These are phyloP conservation scores for Artemia sinica DNA, from an alignment of 2,888 invertebrate species.

Conservation along the genomic window DNA sequence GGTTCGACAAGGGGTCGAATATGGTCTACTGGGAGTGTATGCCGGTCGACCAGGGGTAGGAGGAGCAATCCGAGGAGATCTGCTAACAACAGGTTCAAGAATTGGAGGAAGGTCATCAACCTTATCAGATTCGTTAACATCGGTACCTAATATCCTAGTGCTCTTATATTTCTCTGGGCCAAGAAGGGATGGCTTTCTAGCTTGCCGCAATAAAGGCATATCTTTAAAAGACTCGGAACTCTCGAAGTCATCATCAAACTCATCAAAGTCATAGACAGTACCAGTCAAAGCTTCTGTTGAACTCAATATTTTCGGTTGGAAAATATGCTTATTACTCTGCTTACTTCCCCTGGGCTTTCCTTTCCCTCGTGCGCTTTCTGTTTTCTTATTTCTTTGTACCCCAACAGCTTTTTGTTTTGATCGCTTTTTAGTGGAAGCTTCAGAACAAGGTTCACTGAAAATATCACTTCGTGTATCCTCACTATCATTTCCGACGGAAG, in stretches of 20 bases:
- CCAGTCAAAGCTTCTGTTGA: constrained; percentile 31
- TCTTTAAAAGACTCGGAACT: constrained; percentile 31
- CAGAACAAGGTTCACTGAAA: not conserved
- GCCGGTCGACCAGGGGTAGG: not conserved
- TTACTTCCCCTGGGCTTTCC: constrained; percentile 33
- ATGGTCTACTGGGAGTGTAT: not conserved
- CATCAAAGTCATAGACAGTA: constrained; percentile 70
- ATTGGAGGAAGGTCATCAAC: constrained; percentile 6
- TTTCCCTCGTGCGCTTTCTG: constrained; percentile 38
- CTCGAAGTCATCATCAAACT: constrained; percentile 42
- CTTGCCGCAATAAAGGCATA: not conserved
- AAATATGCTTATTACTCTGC: constrained; percentile 34
- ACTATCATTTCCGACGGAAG: constrained; percentile 10
- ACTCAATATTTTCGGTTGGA: constrained; percentile 53
- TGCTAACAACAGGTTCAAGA: constrained; percentile 1
- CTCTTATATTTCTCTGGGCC: not conserved
- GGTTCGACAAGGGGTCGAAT: not conserved
- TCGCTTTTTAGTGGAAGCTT: not conserved
- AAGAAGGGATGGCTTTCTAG: not conserved
- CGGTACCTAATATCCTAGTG: not conserved
- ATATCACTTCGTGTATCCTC: constrained; percentile 5
- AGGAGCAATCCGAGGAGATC: constrained; percentile 7
- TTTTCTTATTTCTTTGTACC: constrained; percentile 31
- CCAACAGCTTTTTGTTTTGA: not conserved
- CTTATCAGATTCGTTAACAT: not conserved